Base-by-base conservation (phyloP, 2,888 invertebrate genomes). In the Thera obeliscata region DNA sequence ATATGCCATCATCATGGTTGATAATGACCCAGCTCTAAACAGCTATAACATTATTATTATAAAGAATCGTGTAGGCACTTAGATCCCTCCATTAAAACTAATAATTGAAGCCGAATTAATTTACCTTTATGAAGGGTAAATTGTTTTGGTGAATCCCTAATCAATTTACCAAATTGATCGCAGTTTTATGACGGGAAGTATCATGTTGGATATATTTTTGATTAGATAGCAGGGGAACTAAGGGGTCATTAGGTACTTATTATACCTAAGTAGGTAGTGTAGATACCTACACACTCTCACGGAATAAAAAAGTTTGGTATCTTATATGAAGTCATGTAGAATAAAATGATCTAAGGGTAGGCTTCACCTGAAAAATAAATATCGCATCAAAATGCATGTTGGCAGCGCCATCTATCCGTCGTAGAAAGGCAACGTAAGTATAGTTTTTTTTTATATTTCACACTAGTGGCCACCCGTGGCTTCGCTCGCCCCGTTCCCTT, bases 81-180 rank as follows among this genome's bases (percentile, higher is more conserved):
- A 41, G 48, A 43, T 61, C 61, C 61, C 61, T 74, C 79, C 79
- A 84, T 85, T 80, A 81, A 77, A 76, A 79, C 74, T 77, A 78
- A 81, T 85, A 86, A 88, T 87, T 85, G 83, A 79, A 77, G 70
- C 81, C 78, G 75, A 89, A 87, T 86, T 88, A 87, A 90, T 89
- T 84, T 86, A 85, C 84, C 81, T 88, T 87, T 89, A 91, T 87
- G 86, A 88, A 86, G 87, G 90, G 88, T 80, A 87, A 91, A 91
- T 88, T 88, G 89, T 86, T 88, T 84, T 82, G 86, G 86, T 86
- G 84, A 86, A 86, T 88, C 88, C 88, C 90, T 85, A 86, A 88
- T 89, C 90, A 90, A 91, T 91, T 91, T 90, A 85, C 78, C 80
- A 89, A 91, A 91, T 89, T 89, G 87, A 87, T 84, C 80, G 79